These are phyloP conservation scores for Laticauda colubrina DNA, from an alignment of 2,113 vertebrate species.

Conservation along the genomic window DNA sequence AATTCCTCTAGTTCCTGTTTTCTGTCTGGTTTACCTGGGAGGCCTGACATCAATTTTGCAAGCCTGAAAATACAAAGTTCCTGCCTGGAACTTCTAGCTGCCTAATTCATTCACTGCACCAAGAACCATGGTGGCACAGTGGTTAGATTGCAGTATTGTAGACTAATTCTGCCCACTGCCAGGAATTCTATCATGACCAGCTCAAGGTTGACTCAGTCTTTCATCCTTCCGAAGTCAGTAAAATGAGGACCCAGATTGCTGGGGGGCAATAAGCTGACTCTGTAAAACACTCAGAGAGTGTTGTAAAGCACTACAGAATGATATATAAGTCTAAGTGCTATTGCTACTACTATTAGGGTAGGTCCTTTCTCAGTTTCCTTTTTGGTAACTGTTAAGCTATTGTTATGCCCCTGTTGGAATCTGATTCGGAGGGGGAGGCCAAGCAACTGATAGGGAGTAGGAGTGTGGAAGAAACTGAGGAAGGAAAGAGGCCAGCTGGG, in stretches of 20 bases:
- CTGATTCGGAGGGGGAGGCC: too few relatives aligned
- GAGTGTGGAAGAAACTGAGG: too few relatives aligned
- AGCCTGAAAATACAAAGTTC: neutral
- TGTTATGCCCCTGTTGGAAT: neutral
- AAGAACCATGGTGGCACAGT: neutral
- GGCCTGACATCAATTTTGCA: neutral
- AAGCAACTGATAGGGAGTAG: too few relatives aligned
- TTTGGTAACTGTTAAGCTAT: neutral
- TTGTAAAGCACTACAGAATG: neutral
- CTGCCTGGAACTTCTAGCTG: neutral
- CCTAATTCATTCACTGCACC: neutral
- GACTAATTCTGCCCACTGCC: neutral
- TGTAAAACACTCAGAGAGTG: neutral
- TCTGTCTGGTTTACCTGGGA: neutral
- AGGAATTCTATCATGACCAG: neutral
- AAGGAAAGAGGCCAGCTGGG: too few relatives aligned
- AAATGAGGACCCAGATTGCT: neutral
- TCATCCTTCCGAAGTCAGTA: neutral
- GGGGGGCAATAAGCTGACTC: neutral
- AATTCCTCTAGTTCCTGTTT: neutral
- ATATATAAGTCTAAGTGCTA: neutral
- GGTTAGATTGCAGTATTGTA: neutral
- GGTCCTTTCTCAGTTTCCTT: neutral
- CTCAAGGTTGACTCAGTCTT: neutral
- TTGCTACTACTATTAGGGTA: neutral